Evolutionary conservation across 2,113 vertebrate species (phyloP).

Genomic region (Ploceus nigricollis): DNA sequence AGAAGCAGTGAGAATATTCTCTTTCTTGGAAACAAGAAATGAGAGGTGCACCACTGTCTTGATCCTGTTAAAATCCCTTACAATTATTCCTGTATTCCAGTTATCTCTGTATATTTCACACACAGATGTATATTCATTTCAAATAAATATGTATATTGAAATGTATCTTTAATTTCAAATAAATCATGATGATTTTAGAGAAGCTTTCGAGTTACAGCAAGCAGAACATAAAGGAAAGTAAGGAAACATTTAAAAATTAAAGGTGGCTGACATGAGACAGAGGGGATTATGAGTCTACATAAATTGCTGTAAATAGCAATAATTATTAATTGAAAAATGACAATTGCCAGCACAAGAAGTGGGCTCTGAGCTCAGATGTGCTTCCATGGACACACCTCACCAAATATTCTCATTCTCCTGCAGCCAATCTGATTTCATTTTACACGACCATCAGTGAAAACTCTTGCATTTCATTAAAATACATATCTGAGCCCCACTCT

Average conservation of each 20-base stretch:
- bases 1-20: not conserved
- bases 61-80: not conserved
- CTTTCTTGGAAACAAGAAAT: not conserved
- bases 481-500: not conserved
- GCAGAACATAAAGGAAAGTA: not conserved
- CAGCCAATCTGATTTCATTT: conserved; percentile 13
- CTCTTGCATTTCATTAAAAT: not conserved
- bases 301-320: not conserved
- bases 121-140: not conserved
- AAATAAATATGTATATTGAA: not conserved
- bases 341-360: not conserved
- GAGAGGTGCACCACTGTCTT: not conserved
- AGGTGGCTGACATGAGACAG: not conserved
- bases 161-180: not conserved
- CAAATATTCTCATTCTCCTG: not conserved
- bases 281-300: not conserved
- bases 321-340: not conserved
- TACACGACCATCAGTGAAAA: not conserved
- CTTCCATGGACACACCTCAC: not conserved
- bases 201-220: not conserved
- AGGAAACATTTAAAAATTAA: not conserved
- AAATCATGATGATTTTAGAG: not conserved
- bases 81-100: not conserved
- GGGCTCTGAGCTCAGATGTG: conserved; percentile 8
- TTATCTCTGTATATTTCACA: not conserved